Conservation (phyloP, 1,140 invertebrate genomes). For the Akabosia matsudoensis region DNA sequence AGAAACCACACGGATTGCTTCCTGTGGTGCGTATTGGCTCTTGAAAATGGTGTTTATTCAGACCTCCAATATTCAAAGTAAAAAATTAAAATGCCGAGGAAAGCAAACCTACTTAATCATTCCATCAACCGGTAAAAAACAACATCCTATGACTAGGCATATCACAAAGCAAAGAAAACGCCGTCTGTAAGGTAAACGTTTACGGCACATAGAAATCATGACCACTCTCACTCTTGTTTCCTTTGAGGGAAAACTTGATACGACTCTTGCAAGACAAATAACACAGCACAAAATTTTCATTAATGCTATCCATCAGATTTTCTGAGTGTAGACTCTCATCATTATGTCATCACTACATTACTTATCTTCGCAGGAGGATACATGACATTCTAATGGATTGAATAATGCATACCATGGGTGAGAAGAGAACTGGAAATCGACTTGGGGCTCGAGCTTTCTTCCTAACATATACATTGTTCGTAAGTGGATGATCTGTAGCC, state of each 20-base stretch:
- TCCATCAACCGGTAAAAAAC: not conserved
- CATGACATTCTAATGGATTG: not conserved
- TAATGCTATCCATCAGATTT: not conserved
- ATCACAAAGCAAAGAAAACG: not conserved
- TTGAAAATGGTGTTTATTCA: not conserved
- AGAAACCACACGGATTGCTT: not conserved
- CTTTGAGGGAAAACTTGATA: not conserved
- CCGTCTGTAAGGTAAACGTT: not conserved
- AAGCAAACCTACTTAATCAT: not conserved
- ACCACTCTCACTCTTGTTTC: slow-evolving; percentile 3
- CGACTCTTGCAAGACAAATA: not conserved
- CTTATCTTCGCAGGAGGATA: slow-evolving; percentile 9
- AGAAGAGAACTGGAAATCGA: no score
- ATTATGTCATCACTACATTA: slow-evolving; percentile 4
- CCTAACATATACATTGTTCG: no score
- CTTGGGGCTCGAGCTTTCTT: no score
- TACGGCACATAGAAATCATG: no score
- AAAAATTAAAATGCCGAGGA: not conserved
- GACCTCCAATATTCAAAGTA: not conserved
- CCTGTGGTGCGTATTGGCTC: slow-evolving; percentile 2
- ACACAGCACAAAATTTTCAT: not conserved
- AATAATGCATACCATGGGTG: no score
- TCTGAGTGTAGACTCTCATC: not conserved
- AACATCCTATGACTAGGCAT: not conserved
- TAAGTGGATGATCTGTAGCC: no score